These are phyloP conservation scores for Cairina moschata DNA, from an alignment of 2,113 vertebrate genomes.

Conservation along the genomic window DNA sequence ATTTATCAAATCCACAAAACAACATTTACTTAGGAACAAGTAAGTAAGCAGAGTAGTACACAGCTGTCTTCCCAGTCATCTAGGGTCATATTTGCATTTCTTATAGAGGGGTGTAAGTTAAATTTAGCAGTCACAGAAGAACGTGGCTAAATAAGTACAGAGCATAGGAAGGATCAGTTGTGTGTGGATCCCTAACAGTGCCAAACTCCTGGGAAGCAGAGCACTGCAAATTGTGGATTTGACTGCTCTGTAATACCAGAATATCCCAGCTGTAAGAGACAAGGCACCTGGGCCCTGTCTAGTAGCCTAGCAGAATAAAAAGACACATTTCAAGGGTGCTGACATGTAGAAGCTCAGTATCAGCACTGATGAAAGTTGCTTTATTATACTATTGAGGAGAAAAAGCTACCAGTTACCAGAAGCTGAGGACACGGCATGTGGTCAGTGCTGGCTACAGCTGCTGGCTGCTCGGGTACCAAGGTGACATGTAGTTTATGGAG, in stretches of 20 bases:
- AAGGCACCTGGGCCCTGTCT: neutral
- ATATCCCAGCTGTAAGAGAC: neutral
- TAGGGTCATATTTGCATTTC: neutral
- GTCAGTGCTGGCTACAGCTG: neutral
- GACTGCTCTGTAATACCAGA: neutral
- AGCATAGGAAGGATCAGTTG: neutral
- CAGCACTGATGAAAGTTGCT: neutral
- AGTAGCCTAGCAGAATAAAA: neutral
- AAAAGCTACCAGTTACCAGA: neutral
- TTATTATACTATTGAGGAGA: neutral
- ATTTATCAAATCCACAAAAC: slow-evolving; percentile 25
- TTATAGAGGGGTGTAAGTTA: neutral
- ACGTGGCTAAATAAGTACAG: neutral
- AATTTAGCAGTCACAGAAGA: neutral
- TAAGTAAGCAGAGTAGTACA: neutral
- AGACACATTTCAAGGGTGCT: neutral
- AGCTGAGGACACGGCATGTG: neutral
- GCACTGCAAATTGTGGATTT: neutral
- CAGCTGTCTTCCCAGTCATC: neutral
- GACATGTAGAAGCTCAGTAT: neutral
- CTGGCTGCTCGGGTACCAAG: neutral
- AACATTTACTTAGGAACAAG: neutral
- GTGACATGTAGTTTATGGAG: neutral
- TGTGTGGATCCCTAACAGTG: neutral
- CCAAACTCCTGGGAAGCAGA: neutral